phyloP scores from a whole-genome alignment of 2,113 vertebrate genomes.

The Toxotes chatareus region DNA sequence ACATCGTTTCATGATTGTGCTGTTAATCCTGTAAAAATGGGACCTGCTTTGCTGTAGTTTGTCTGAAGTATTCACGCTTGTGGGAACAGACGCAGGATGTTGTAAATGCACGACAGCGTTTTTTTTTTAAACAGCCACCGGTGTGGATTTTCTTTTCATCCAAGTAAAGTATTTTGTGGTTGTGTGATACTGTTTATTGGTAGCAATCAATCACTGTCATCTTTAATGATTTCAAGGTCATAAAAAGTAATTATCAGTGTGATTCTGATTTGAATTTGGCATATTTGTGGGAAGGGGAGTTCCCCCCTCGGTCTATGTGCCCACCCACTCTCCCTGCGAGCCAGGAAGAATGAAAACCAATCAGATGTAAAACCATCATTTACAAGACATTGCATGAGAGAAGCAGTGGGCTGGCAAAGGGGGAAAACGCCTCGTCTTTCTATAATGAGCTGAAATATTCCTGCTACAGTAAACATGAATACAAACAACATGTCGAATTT shows the following conservation, averaged over 20 bases:
- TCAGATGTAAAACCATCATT: slow-evolving; percentile 25
- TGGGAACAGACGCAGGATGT: slow-evolving; percentile 34
- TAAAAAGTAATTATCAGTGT: slow-evolving; percentile 56
- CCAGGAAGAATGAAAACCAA: slow-evolving; percentile 57
- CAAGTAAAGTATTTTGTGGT: slow-evolving; percentile 26
- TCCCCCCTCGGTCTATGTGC: slow-evolving; percentile 17
- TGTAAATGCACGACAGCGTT: slow-evolving; percentile 17
- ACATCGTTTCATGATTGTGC: slow-evolving; percentile 39
- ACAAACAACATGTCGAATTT: slow-evolving; percentile 53
- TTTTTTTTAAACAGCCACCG: slow-evolving; percentile 2
- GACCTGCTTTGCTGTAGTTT: slow-evolving; percentile 15
- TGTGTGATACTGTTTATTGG: slow-evolving; percentile 36
- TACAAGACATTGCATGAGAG: slow-evolving; percentile 32
- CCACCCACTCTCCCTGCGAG: slow-evolving; percentile 19
- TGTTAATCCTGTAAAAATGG: slow-evolving; percentile 34
- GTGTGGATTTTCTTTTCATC: slow-evolving; percentile 26
- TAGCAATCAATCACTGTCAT: slow-evolving; percentile 63
- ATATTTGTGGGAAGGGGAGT: slow-evolving; percentile 34
- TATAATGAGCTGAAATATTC: slow-evolving; percentile 46
- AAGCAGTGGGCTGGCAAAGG: slow-evolving; percentile 6
- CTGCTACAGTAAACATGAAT: slow-evolving; percentile 58
- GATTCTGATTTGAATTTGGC: slow-evolving; percentile 54
- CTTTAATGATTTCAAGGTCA: slow-evolving; percentile 43
- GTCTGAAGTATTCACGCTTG: slow-evolving; percentile 6
- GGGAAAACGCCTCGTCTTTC: slow-evolving; percentile 31